These are phyloP conservation scores for Trypoxylus dichotomus DNA, from an alignment of 1,140 invertebrate species.

Conservation along the genomic window DNA sequence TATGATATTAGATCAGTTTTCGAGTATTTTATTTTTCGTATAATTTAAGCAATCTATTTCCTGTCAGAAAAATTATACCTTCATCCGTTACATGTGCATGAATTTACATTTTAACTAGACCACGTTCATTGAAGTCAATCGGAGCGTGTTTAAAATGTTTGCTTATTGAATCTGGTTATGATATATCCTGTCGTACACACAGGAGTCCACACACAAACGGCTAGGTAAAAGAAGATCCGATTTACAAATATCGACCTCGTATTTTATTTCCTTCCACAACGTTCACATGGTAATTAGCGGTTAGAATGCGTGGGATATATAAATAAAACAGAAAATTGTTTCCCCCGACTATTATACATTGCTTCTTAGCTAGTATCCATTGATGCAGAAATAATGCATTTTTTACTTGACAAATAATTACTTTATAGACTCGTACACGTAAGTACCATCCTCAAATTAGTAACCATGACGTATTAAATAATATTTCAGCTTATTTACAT, in stretches of 20 bases:
- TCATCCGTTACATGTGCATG: neutral
- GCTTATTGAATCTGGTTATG: conserved; percentile 30
- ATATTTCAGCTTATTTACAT: too few relatives aligned
- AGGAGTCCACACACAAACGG: neutral
- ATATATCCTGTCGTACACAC: conserved; percentile 16
- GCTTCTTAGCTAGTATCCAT: too few relatives aligned
- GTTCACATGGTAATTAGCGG: too few relatives aligned
- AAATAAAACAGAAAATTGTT: too few relatives aligned
- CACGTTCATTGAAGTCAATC: conserved; percentile 28
- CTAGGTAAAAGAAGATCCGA: neutral
- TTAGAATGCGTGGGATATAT: too few relatives aligned
- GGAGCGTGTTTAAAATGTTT: conserved; percentile 26
- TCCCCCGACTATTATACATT: too few relatives aligned
- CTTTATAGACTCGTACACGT: too few relatives aligned
- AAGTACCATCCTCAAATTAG: too few relatives aligned
- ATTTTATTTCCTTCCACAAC: too few relatives aligned
- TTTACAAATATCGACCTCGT: neutral
- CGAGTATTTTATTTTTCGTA: neutral
- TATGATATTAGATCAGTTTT: neutral
- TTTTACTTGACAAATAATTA: too few relatives aligned
- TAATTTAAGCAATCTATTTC: conserved; percentile 12
- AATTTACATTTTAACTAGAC: conserved; percentile 30
- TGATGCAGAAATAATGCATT: too few relatives aligned
- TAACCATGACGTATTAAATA: too few relatives aligned
- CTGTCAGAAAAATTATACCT: conserved; percentile 7